A percentile compares a stretch with the other conserved stretches of the same genome.
These are phyloP conservation scores for Brachionus angularis DNA, from an alignment of 1,140 invertebrate species.

Conservation along the genomic window DNA sequence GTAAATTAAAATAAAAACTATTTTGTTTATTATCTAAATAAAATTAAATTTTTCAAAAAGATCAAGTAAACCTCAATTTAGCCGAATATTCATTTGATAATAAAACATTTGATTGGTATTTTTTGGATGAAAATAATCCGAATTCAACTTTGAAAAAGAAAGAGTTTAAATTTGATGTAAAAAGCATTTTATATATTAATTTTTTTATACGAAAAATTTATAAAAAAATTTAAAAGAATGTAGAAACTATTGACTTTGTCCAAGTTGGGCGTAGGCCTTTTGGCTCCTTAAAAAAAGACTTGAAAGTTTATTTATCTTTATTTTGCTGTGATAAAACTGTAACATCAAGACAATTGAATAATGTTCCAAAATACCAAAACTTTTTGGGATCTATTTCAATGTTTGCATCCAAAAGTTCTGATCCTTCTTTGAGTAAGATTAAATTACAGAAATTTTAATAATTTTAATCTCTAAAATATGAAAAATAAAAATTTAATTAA, in stretches of 20 bases:
- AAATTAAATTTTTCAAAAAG: background rate
- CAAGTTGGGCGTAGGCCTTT: background rate
- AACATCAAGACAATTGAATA: no score
- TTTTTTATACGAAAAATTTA: background rate
- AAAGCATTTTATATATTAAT: background rate
- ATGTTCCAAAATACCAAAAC: background rate
- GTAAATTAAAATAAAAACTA: background rate
- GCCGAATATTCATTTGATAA: constrained; percentile 1
- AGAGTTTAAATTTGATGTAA: constrained; percentile 9
- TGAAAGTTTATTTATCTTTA: background rate
- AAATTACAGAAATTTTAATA: no score
- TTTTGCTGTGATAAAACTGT: constrained; percentile 22
- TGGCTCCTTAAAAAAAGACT: background rate
- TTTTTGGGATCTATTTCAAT: background rate
- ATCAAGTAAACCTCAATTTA: background rate
- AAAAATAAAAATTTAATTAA: no score
- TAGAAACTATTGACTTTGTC: background rate
- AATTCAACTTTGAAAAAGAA: background rate
- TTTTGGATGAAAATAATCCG: background rate
- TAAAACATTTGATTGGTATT: background rate
- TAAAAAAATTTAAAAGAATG: background rate
- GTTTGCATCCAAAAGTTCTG: background rate
- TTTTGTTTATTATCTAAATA: background rate
- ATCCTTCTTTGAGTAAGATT: no score
- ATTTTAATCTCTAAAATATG: background rate